phyloP scores from a whole-genome alignment of 2,113 vertebrate species.

The Hemibagrus wyckioides region DNA sequence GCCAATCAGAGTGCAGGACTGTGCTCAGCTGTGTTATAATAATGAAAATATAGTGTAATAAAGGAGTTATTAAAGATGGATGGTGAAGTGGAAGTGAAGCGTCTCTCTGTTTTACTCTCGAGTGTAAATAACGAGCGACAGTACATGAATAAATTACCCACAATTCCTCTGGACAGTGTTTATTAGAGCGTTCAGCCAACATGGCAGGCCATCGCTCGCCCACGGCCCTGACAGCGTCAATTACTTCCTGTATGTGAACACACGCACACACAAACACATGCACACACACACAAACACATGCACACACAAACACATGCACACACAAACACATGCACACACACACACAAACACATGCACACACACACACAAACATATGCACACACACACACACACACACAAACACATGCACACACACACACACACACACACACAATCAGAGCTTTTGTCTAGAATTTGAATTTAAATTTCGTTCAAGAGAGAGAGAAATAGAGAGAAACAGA shows the following conservation, averaged over 20 bases:
- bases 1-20: neutral
- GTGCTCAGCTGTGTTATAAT: neutral
- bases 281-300: too few species aligned
- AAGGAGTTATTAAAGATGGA: neutral
- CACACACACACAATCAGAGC: neutral
- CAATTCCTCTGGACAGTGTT: neutral
- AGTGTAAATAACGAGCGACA: conserved; percentile 10
- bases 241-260: neutral
- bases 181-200: conserved; percentile 5
- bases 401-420: neutral
- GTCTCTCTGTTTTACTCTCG: neutral
- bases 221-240: conserved; percentile 3
- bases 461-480: neutral
- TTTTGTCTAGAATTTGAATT: neutral
- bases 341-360: neutral
- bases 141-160: conserved; percentile 26
- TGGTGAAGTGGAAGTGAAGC: neutral
- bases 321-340: too few species aligned
- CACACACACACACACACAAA: neutral
- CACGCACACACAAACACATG: neutral
- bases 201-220: neutral
- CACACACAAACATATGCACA: neutral
- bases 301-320: neutral
- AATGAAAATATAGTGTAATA: neutral
- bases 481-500: too few species aligned